Evolutionary conservation across 2,797 vertebrate genomes (phyloP).

Genomic region (Heteromormyrus szaboi): DNA sequence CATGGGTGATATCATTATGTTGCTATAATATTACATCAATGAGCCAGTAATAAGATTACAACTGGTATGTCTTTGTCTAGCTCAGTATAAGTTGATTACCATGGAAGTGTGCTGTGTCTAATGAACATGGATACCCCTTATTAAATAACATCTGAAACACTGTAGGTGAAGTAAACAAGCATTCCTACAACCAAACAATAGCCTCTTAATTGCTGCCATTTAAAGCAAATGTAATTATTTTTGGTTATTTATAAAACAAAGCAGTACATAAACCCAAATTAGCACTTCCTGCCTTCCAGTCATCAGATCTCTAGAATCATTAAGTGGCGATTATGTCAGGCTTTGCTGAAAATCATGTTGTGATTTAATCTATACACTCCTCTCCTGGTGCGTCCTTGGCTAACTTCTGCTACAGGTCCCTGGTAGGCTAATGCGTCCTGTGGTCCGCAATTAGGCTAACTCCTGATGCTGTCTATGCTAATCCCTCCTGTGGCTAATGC

Average conservation of each 20-base stretch:
- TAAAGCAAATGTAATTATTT: not conserved
- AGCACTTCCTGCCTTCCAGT: not conserved
- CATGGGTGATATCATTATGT: not conserved
- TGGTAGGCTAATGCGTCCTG: not conserved
- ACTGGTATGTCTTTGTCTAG: not conserved
- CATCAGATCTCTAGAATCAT: not conserved
- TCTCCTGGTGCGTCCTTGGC: not conserved
- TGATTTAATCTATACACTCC: not conserved
- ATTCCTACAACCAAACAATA: not conserved
- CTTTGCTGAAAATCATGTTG: not conserved
- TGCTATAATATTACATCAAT: not conserved
- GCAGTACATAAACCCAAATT: not conserved
- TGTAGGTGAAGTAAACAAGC: not conserved
- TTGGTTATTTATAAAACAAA: constrained; percentile 13
- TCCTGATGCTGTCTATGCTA: not conserved
- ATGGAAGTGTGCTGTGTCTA: not conserved
- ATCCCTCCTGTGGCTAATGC: not conserved
- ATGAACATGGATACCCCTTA: not conserved
- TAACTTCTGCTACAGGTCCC: not conserved
- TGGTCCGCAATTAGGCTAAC: not conserved
- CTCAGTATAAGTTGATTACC: not conserved
- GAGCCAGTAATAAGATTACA: not conserved
- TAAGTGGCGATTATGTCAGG: not conserved
- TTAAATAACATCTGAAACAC: not conserved
- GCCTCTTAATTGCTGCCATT: not conserved